These are phyloP conservation scores for Leuciscus waleckii DNA, from an alignment of 2,797 vertebrate species.

Conservation along the genomic window DNA sequence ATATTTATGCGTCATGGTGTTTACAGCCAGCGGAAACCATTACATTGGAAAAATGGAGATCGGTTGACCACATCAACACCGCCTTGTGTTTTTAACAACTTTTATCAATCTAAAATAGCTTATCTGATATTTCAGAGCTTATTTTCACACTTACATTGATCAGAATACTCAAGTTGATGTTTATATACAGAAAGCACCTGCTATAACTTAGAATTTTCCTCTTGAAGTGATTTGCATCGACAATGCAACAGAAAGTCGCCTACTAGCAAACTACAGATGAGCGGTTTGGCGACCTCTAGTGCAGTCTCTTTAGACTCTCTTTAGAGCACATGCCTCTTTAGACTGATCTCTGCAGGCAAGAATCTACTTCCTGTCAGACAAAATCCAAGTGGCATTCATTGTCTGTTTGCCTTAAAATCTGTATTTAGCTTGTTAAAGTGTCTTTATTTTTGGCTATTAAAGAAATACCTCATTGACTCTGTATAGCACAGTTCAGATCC, in stretches of 20 bases:
- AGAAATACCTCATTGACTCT: constrained; percentile 54
- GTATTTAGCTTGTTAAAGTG: constrained; percentile 24
- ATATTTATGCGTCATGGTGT: constrained; percentile 49
- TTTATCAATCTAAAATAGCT: neutral
- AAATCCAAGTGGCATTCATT: constrained; percentile 56
- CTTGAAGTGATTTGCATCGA: neutral
- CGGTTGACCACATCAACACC: constrained; percentile 38
- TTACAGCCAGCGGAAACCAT: constrained; percentile 57
- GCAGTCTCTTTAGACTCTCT: neutral
- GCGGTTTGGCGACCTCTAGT: neutral
- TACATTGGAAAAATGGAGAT: constrained; percentile 58
- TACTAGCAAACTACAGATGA: neutral
- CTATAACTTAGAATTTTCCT: neutral
- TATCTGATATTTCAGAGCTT: neutral
- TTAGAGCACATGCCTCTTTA: constrained; percentile 5
- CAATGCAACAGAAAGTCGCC: neutral
- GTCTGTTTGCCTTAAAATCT: constrained; percentile 62
- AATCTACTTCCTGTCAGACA: constrained; percentile 31
- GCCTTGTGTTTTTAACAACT: constrained; percentile 33
- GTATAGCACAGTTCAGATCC: constrained; percentile 44
- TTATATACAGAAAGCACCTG: neutral
- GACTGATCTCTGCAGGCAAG: constrained; percentile 56
- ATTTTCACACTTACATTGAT: neutral
- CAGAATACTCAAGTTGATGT: neutral
- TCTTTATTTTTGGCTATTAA: constrained; percentile 28